These are phyloP conservation scores for Epistrophe grossulariae DNA, from an alignment of 2,888 invertebrate species.

Conservation along the genomic window DNA sequence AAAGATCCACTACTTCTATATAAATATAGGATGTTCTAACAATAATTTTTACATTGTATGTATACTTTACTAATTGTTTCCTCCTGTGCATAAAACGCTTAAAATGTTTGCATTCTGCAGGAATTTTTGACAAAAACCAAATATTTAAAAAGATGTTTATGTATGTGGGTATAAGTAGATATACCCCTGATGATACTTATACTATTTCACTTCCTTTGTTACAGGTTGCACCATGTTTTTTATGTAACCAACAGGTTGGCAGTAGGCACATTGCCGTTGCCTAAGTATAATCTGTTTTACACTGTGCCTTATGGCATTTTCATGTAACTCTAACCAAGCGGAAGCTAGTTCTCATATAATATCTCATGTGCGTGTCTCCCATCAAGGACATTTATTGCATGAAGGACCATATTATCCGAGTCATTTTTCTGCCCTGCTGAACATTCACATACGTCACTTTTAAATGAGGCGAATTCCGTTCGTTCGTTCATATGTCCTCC, in stretches of 20 bases:
- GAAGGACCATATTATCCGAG: conserved; percentile 58
- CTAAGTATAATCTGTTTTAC: neutral
- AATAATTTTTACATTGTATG: no score
- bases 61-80: no score
- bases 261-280: neutral
- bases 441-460: conserved; percentile 53
- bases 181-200: no score
- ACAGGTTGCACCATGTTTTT: neutral
- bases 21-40: no score
- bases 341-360: conserved; percentile 44
- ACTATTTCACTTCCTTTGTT: neutral
- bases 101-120: no score
- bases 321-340: conserved; percentile 50
- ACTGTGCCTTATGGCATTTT: conserved; percentile 14
- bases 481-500: conserved; percentile 10
- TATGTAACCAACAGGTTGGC: conserved; percentile 25
- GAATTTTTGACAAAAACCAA: no score
- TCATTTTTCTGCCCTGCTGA: conserved; percentile 51
- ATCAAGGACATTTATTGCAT: conserved; percentile 70
- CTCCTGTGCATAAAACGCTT: no score
- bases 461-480: conserved; percentile 49
- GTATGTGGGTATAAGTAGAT: no score
- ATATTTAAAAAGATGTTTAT: no score
- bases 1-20: no score
- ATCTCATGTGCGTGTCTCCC: conserved; percentile 55